These are phyloP conservation scores for Lithobius niger DNA, from an alignment of 1,140 invertebrate species.

Conservation along the genomic window DNA sequence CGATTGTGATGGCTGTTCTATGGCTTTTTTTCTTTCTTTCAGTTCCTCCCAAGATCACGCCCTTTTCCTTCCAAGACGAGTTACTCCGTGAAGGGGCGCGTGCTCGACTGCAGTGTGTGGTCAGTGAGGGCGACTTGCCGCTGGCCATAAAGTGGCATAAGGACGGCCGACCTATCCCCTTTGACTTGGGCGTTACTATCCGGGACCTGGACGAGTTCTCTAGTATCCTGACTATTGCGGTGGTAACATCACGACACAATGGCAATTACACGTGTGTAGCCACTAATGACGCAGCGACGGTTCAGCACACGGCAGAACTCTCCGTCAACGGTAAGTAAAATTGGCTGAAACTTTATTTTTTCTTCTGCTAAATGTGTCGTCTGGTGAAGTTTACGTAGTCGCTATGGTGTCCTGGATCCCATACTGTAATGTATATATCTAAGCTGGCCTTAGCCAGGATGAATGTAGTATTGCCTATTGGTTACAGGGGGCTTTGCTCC, in stretches of 20 bases:
- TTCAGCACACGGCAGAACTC: constrained; percentile 30
- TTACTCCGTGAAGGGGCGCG: constrained; percentile 42
- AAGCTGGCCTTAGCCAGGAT: no score
- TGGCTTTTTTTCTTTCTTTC: constrained; percentile 20
- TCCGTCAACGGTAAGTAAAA: constrained; percentile 32
- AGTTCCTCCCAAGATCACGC: constrained; percentile 56
- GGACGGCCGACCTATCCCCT: constrained; percentile 30
- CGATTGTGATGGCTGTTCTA: no score
- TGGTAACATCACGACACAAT: constrained; percentile 25
- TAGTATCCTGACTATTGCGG: constrained; percentile 27
- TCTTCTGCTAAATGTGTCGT: no score
- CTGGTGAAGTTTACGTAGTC: no score
- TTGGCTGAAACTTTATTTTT: no score
- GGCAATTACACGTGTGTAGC: constrained; percentile 28
- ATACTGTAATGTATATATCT: no score
- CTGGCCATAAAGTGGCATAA: constrained; percentile 32
- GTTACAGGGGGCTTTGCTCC: no score
- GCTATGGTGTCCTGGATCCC: no score
- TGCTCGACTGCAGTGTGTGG: constrained; percentile 57
- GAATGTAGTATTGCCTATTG: no score
- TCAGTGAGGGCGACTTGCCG: constrained; percentile 36
- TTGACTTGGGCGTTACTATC: constrained; percentile 31
- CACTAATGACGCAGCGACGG: constrained; percentile 26
- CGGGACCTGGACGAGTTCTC: constrained; percentile 24
- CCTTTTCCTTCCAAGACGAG: constrained; percentile 47